These are phyloP conservation scores for Austrolebias charrua DNA, from an alignment of 2,797 vertebrate genomes.

Conservation along the genomic window DNA sequence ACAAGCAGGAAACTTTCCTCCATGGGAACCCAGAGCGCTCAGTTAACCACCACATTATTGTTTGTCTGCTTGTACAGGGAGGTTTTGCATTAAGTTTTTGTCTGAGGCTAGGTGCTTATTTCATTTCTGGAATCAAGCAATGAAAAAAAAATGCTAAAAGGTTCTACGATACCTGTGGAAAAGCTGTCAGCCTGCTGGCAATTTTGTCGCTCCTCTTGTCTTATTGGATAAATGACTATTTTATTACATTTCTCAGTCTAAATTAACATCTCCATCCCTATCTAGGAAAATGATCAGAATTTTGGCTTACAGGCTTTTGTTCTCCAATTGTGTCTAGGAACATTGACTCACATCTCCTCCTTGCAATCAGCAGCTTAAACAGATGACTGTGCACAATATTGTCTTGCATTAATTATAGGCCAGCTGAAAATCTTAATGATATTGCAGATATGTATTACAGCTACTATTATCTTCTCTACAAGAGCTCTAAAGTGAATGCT, in stretches of 20 bases:
- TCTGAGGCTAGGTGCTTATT: constrained; percentile 23
- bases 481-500: constrained; percentile 12
- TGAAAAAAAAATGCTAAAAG: constrained; percentile 44
- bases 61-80: constrained; percentile 15
- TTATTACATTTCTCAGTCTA: constrained; percentile 51
- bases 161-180: constrained; percentile 45
- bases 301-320: constrained; percentile 52
- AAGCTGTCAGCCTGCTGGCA: constrained; percentile 31
- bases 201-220: constrained; percentile 45
- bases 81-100: constrained; percentile 9
- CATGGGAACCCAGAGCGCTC: constrained; percentile 30
- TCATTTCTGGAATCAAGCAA: constrained; percentile 57
- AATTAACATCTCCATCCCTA: constrained; percentile 58
- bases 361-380: constrained; percentile 38
- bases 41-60: constrained; percentile 1
- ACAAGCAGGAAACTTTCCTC: constrained; percentile 61
- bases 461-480: constrained; percentile 12
- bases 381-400: constrained; percentile 56
- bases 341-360: constrained; percentile 31
- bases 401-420: constrained; percentile 53
- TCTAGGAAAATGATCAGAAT: constrained; percentile 55
- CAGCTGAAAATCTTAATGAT: constrained; percentile 27
- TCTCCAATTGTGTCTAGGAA: constrained; percentile 43
- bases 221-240: constrained; percentile 57
- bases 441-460: constrained; percentile 13